Evolutionary conservation across 2,797 vertebrate species (phyloP).

Genomic region (Danionella dracula): DNA sequence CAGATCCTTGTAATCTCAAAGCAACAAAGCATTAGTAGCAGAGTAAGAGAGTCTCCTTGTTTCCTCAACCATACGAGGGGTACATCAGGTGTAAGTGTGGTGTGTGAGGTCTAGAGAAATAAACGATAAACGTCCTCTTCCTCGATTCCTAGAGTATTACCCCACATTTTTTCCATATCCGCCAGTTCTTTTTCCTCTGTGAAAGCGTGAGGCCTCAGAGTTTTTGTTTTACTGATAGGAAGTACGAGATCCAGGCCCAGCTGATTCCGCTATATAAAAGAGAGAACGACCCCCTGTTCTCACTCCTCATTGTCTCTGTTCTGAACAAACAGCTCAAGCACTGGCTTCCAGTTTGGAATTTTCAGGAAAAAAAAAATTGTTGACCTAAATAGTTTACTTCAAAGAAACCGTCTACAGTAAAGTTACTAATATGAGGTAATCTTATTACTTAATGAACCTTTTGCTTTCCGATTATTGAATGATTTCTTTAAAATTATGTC

Average conservation of each 20-base stretch:
- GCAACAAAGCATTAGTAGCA: background rate
- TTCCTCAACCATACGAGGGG: background rate
- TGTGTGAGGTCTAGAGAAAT: conserved; percentile 22
- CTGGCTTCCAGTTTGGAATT: conserved; percentile 61
- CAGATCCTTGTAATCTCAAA: background rate
- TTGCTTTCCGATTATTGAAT: too few species aligned
- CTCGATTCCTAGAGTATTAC: background rate
- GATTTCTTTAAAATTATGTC: too few species aligned
- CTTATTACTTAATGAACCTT: too few species aligned
- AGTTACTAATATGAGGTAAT: too few species aligned
- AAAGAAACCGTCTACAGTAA: conserved; percentile 56
- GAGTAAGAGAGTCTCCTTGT: too few species aligned
- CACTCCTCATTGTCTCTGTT: conserved; percentile 71
- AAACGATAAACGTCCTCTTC: background rate
- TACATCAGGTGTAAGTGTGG: background rate
- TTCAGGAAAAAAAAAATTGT: conserved; percentile 44
- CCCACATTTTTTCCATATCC: background rate
- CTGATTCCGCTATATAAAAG: conserved; percentile 58
- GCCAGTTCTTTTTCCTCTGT: conserved; percentile 10
- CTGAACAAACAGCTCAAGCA: conserved; percentile 66
- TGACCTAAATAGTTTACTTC: conserved; percentile 65
- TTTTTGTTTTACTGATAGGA: conserved; percentile 39
- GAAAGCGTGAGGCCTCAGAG: background rate
- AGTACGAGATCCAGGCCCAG: conserved; percentile 44
- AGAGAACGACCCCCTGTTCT: conserved; percentile 38